phyloP scores from a whole-genome alignment of 2,797 vertebrate species.

The Alectoris magna region DNA sequence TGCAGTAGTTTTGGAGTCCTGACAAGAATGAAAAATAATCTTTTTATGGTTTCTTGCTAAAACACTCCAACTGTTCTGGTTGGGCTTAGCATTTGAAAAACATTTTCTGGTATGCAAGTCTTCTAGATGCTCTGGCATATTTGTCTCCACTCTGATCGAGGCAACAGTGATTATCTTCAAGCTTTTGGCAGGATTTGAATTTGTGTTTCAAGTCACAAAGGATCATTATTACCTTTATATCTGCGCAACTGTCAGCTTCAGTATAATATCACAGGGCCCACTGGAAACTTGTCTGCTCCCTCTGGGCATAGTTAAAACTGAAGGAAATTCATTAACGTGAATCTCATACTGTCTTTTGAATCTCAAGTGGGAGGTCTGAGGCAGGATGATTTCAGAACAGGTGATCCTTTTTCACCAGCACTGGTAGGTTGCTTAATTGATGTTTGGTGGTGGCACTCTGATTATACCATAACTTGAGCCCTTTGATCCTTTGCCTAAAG shows the following conservation, averaged over 20 bases:
- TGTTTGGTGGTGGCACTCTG: background rate
- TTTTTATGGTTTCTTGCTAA: conserved; percentile 47
- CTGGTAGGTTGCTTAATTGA: background rate
- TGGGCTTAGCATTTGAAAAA: conserved; percentile 11
- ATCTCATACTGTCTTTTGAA: background rate
- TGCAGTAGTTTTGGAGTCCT: conserved; percentile 34
- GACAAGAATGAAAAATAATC: conserved; percentile 40
- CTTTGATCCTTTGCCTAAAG: background rate
- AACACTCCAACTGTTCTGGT: conserved; percentile 7
- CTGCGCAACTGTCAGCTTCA: background rate
- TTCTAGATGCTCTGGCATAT: background rate
- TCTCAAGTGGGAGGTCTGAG: background rate
- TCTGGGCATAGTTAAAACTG: background rate
- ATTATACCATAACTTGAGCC: background rate
- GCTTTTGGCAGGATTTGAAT: conserved; percentile 12
- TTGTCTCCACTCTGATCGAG: background rate
- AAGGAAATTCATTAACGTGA: background rate
- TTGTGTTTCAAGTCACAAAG: conserved; percentile 11
- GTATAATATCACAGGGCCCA: background rate
- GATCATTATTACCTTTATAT: background rate
- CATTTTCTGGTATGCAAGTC: background rate
- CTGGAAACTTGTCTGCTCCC: background rate
- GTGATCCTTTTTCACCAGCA: background rate
- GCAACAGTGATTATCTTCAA: background rate
- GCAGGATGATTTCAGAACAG: background rate